Evolutionary conservation across 2,113 vertebrate genomes (phyloP), one percentile per base, ranked within the genome.

Genomic region (Percopsis transmontana): DNA sequence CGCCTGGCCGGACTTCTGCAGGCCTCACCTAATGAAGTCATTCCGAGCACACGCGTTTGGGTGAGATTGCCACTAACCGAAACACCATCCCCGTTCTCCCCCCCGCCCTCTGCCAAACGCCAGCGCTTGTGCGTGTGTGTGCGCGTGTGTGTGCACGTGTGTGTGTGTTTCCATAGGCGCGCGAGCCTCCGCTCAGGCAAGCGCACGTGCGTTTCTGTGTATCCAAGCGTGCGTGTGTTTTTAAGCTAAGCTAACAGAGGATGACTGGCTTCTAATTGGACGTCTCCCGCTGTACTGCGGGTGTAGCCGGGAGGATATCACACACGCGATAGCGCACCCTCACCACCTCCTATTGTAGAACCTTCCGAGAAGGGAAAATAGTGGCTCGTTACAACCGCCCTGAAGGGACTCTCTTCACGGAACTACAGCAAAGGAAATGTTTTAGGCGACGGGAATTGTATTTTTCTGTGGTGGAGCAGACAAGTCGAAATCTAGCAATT

Each of bases 181-280:
- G 57, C 66, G 55, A 24, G 66, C 62, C 62, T 83, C 55, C 67
- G 70, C 77, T 50, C 68, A 42, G 76, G 62, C 62, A 67, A 62
- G 20, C 56, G 45, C 42, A 1, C 33, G 10, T 58, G 42, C 14
- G 57, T 44, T 8, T 44, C 18, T 45, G 65, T 68, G 78, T 58
- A 21, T 55, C 72, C 71, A 45, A 38, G 62, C 63, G 60, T 64
- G 48, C 15, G 76, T 78, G 72, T 82, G 75, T 79, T 84, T 87
- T 65, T 82, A 80, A 83, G 79, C 78, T 83, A 83, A 82, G 78
- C 82, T 83, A 86, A 86, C 85, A 79, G 76, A 78, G 68, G 54
- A 83, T 76, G 73, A 87, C 80, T 79, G 61, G 75, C 71, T 83
- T 38, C 87, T 90, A 90, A 90, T 90, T 87, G 88, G 87, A 88